Percentiles rank a stretch among this genome's conserved stretches.
Conservation (phyloP, 2,888 invertebrate genomes). For the Alloplasta piceator region DNA sequence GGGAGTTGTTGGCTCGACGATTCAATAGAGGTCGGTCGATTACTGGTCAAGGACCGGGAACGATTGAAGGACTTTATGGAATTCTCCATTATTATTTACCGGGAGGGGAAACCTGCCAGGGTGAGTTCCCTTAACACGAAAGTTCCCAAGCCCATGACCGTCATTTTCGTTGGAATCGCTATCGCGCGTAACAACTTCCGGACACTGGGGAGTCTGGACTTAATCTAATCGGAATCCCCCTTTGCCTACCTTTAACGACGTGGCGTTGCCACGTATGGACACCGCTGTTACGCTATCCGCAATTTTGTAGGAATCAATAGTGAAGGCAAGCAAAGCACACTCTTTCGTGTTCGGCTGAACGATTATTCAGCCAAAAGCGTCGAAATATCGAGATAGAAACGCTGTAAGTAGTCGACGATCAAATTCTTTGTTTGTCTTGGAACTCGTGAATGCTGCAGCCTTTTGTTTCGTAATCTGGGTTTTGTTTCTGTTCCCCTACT, state of each 20-base stretch:
- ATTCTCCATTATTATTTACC: too few relatives aligned
- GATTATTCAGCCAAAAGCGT: neutral
- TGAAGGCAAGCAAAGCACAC: too few relatives aligned
- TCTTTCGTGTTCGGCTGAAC: neutral
- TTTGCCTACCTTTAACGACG: conserved; percentile 5
- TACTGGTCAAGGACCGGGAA: neutral
- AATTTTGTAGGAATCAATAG: conserved; percentile 3
- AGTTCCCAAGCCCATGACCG: conserved; percentile 24
- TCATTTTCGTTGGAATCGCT: conserved; percentile 39
- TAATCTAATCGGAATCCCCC: conserved; percentile 62
- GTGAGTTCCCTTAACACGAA: conserved; percentile 13
- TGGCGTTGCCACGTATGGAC: conserved; percentile 5
- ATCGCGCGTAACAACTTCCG: conserved; percentile 64
- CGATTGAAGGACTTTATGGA: neutral
- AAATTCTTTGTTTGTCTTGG: neutral
- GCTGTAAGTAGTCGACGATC: neutral
- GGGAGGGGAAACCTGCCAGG: neutral
- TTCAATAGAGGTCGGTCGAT: neutral
- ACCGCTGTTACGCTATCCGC: neutral
- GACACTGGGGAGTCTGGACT: conserved; percentile 57
- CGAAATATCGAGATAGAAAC: neutral
- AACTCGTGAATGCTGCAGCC: neutral
- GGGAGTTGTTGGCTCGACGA: neutral
- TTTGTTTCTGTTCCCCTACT: neutral
- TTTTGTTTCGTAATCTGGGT: neutral